Percentiles rank a stretch among this genome's conserved stretches.
These are phyloP conservation scores for silkworm (Bombyx mori) DNA, from an alignment of 1,140 invertebrate genomes.

Conservation along the genomic window ASM3026992v2 NC_085113.1:7174501-7175000, in stretches of 20 bases:
- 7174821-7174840: slow-evolving; percentile 33
- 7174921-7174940: no score
- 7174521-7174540: no score
- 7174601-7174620: no score
- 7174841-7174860: slow-evolving; percentile 3
- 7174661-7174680: slow-evolving; percentile 15
- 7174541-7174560: no score
- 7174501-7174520: no score
- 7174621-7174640: neutral
- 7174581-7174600: no score
- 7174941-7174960: no score
- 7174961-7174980: no score
- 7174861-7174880: neutral
- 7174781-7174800: slow-evolving; percentile 43
- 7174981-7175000: no score
- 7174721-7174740: slow-evolving; percentile 26
- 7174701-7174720: slow-evolving; percentile 8
- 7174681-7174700: slow-evolving; percentile 9
- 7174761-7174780: slow-evolving; percentile 22
- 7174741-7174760: slow-evolving; percentile 26
- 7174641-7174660: slow-evolving; percentile 2
- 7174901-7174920: no score
- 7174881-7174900: no score
- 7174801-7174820: slow-evolving; percentile 34
- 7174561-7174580: no score